Conservation (phyloP, 2,797 vertebrate species). For the Cyprinodon diabolis region DNA sequence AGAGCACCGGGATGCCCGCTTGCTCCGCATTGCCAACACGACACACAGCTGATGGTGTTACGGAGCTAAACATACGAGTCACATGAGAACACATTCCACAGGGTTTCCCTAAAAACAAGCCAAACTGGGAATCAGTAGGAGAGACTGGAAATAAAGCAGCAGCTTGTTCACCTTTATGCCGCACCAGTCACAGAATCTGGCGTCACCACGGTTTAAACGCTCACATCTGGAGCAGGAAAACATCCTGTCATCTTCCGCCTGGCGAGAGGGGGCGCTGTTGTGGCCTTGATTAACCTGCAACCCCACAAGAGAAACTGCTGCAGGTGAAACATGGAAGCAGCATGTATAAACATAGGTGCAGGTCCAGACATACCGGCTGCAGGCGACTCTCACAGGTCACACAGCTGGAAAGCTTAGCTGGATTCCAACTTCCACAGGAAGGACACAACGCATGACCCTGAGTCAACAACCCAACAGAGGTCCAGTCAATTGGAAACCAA, state of each 20-base stretch:
- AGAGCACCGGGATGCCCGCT: slow-evolving; percentile 78
- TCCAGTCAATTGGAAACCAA: neutral
- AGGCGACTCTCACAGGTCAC: slow-evolving; percentile 86
- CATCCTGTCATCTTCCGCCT: slow-evolving; percentile 59
- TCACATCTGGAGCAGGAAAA: slow-evolving; percentile 83
- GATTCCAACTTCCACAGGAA: slow-evolving; percentile 89
- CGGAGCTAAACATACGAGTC: slow-evolving; percentile 11
- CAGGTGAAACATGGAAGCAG: neutral
- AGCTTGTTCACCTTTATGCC: slow-evolving; percentile 79
- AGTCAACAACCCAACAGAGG: slow-evolving; percentile 6
- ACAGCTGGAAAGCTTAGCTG: slow-evolving; percentile 83
- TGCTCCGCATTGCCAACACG: slow-evolving; percentile 84
- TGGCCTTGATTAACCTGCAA: slow-evolving; percentile 62
- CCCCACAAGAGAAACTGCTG: neutral
- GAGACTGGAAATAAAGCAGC: too few species aligned
- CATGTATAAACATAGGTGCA: neutral
- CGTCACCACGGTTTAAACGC: slow-evolving; percentile 71
- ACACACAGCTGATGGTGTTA: slow-evolving; percentile 67
- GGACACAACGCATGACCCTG: slow-evolving; percentile 86
- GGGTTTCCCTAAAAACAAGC: slow-evolving; percentile 13
- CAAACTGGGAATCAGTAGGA: neutral
- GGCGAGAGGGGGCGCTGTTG: slow-evolving; percentile 45
- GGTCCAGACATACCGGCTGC: slow-evolving; percentile 43
- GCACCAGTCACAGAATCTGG: slow-evolving; percentile 88
- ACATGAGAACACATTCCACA: slow-evolving; percentile 25